Percentiles rank a stretch among this genome's conserved stretches.
phyloP scores from a whole-genome alignment of 2,113 vertebrate species.

The Cranoglanis bouderius region DNA sequence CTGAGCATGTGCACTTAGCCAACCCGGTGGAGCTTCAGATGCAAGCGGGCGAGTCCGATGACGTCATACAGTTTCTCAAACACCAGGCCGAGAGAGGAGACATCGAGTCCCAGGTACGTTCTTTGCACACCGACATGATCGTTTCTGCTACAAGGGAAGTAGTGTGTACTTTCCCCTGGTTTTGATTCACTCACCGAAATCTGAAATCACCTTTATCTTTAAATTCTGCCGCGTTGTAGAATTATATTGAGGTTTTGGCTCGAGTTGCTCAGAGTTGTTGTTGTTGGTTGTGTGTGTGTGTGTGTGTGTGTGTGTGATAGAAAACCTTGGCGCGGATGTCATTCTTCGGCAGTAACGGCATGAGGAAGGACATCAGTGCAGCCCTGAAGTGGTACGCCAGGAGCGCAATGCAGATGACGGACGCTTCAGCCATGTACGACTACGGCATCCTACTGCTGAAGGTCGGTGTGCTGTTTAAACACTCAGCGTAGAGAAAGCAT shows the following conservation, averaged over 20 bases:
- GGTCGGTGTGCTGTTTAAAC: slow-evolving; percentile 65
- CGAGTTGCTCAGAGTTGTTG: not conserved
- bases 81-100: slow-evolving; percentile 84
- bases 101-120: slow-evolving; percentile 79
- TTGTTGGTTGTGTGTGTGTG: not conserved
- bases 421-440: slow-evolving; percentile 84
- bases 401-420: slow-evolving; percentile 83
- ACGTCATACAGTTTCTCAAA: slow-evolving; percentile 84
- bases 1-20: slow-evolving; percentile 80
- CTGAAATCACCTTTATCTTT: not conserved
- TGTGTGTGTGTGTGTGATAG: slow-evolving; percentile 63
- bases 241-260: not conserved
- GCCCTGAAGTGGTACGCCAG: slow-evolving; percentile 85
- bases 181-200: not conserved
- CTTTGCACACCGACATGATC: not conserved
- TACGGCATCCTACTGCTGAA: slow-evolving; percentile 88
- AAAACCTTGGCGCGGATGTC: slow-evolving; percentile 84
- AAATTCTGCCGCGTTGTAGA: not conserved
- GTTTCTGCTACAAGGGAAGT: not conserved
- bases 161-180: not conserved
- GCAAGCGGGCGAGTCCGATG: slow-evolving; percentile 76
- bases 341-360: slow-evolving; percentile 87
- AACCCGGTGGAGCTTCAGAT: slow-evolving; percentile 76
- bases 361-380: slow-evolving; percentile 78
- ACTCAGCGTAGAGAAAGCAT: not conserved